phyloP scores from a whole-genome alignment of 1,140 invertebrate genomes.

The Cotesia vestalis region DNA sequence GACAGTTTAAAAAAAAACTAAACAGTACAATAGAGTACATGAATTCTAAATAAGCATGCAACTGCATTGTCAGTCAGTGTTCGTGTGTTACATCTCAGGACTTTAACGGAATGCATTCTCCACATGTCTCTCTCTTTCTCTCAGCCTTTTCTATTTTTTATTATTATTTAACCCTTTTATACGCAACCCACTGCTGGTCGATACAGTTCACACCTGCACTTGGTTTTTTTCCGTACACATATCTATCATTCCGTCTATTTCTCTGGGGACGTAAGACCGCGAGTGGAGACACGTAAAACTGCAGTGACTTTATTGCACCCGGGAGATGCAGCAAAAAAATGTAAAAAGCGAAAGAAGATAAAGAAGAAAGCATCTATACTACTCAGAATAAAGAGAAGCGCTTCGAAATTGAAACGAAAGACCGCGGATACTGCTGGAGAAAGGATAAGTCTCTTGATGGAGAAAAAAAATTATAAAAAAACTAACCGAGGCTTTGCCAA shows the following conservation, averaged over 20 bases:
- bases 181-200: constrained; percentile 2
- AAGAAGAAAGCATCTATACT: constrained; percentile 34
- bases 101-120: constrained; percentile 41
- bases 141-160: constrained; percentile 44
- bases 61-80: constrained; percentile 57
- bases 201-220: constrained; percentile 25
- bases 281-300: constrained; percentile 33
- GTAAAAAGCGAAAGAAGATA: constrained; percentile 27
- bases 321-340: constrained; percentile 34
- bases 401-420: constrained; percentile 35
- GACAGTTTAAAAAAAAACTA: background rate
- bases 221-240: constrained; percentile 25
- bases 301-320: constrained; percentile 38
- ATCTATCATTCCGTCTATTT: constrained; percentile 36
- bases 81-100: constrained; percentile 51
- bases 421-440: constrained; percentile 24
- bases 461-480: constrained; percentile 27
- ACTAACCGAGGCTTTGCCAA: constrained; percentile 33
- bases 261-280: constrained; percentile 19
- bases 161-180: constrained; percentile 13
- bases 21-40: constrained; percentile 26
- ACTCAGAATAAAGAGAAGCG: constrained; percentile 20
- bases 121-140: constrained; percentile 39
- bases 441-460: constrained; percentile 12
- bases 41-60: constrained; percentile 50